These are phyloP conservation scores for Mugil cephalus DNA, from an alignment of 2,113 vertebrate genomes.

Conservation along the genomic window DNA sequence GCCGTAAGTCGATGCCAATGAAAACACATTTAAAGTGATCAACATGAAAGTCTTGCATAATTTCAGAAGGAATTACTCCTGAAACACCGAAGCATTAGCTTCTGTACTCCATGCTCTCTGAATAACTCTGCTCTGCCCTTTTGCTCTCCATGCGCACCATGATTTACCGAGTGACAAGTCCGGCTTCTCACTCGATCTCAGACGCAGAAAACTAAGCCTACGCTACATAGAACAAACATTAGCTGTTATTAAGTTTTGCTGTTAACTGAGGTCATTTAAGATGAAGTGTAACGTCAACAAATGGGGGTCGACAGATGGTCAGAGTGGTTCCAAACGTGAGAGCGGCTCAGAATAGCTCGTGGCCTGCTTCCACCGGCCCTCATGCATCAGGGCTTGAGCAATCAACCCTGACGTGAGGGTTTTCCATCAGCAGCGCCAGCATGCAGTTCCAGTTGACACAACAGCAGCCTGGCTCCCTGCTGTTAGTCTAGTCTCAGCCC, in stretches of 20 bases:
- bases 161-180: slow-evolving; percentile 41
- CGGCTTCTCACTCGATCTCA: slow-evolving; percentile 49
- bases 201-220: slow-evolving; percentile 34
- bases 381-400: slow-evolving; percentile 50
- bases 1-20: slow-evolving; percentile 67
- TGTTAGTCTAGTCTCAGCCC: slow-evolving; percentile 45
- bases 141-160: slow-evolving; percentile 25
- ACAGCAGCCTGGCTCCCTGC: slow-evolving; percentile 63
- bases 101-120: slow-evolving; percentile 43
- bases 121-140: slow-evolving; percentile 32
- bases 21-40: slow-evolving; percentile 80
- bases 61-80: slow-evolving; percentile 59
- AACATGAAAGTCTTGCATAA: slow-evolving; percentile 72
- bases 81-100: slow-evolving; percentile 49
- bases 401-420: slow-evolving; percentile 62
- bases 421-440: slow-evolving; percentile 71
- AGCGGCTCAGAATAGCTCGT: slow-evolving; percentile 59
- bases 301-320: slow-evolving; percentile 48
- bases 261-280: slow-evolving; percentile 30
- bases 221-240: slow-evolving; percentile 20
- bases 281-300: slow-evolving; percentile 52
- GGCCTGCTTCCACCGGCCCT: slow-evolving; percentile 42
- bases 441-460: slow-evolving; percentile 64
- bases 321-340: slow-evolving; percentile 44
- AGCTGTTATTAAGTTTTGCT: slow-evolving; percentile 28